phyloP scores from a whole-genome alignment of 2,888 invertebrate species.

The Trichogramma evanescens region DNA sequence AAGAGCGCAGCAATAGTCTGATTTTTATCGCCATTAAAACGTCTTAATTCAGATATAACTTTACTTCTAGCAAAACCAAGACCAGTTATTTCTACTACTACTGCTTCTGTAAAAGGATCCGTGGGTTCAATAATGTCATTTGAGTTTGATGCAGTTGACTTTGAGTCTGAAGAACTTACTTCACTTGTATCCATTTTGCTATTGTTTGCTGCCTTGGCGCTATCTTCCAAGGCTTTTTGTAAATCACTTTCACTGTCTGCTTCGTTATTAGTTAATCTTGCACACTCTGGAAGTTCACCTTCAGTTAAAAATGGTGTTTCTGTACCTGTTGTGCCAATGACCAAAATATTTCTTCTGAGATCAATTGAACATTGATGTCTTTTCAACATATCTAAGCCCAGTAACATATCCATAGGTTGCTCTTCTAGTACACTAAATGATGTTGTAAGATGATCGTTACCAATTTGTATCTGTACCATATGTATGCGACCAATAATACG shows the following conservation, averaged over 20 bases:
- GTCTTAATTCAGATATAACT: no score
- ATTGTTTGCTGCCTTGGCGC: constrained; percentile 31
- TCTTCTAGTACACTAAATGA: constrained; percentile 95
- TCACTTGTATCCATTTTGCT: no score
- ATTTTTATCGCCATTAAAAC: no score
- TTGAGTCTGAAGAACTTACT: no score
- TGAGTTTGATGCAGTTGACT: no score
- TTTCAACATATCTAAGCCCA: constrained; percentile 95
- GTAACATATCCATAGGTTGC: constrained; percentile 96
- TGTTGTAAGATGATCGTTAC: constrained; percentile 84
- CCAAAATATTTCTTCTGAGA: constrained; percentile 76
- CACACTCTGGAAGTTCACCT: constrained; percentile 71
- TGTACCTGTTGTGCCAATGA: constrained; percentile 90
- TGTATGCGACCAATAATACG: constrained; percentile 94
- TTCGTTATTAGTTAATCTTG: constrained; percentile 64
- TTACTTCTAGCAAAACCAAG: no score
- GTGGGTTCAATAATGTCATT: no score
- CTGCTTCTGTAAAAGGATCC: no score
- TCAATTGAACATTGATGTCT: constrained; percentile 95
- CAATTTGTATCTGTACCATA: constrained; percentile 94
- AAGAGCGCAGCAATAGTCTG: no score
- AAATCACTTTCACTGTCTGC: constrained; percentile 67
- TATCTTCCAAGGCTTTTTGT: constrained; percentile 66
- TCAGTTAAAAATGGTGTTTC: constrained; percentile 84
- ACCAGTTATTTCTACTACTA: no score